Percentiles rank a stretch among this genome's conserved stretches.
Evolutionary conservation across 2,113 vertebrate species (phyloP).

Genomic region (Lepidothrix coronata): DNA sequence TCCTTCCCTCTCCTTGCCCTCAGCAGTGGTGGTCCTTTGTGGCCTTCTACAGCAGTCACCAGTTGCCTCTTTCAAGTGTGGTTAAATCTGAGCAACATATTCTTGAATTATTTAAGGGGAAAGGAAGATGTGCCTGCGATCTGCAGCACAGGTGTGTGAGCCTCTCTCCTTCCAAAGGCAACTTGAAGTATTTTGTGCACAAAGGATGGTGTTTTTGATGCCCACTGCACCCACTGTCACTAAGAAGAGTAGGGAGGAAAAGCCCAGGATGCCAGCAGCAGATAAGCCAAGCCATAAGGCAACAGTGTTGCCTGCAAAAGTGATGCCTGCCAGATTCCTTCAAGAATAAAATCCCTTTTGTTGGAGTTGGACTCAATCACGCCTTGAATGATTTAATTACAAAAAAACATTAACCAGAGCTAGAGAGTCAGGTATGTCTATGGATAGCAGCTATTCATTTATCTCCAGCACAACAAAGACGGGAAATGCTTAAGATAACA

Average conservation of each 20-base stretch:
- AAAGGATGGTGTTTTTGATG: neutral
- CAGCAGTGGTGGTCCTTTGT: neutral
- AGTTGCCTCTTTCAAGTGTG: neutral
- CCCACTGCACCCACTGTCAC: neutral
- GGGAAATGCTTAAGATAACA: constrained; percentile 50
- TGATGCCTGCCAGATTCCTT: neutral
- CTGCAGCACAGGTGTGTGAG: neutral
- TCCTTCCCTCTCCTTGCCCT: neutral
- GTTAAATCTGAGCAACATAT: neutral
- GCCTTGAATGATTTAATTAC: neutral
- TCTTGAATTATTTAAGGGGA: neutral
- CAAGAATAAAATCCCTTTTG: neutral
- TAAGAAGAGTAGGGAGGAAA: neutral
- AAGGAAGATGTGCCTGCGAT: neutral
- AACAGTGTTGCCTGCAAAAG: neutral
- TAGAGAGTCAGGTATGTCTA: neutral
- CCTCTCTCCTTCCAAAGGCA: neutral
- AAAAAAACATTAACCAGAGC: neutral
- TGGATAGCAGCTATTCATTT: neutral
- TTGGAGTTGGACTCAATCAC: neutral
- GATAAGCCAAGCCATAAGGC: neutral
- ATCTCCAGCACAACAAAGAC: constrained; percentile 35
- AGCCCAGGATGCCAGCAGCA: neutral
- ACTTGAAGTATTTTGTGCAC: neutral
- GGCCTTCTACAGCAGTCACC: neutral